Conservation (phyloP, 2,113 vertebrate species). For the Dissostichus mawsoni region DNA sequence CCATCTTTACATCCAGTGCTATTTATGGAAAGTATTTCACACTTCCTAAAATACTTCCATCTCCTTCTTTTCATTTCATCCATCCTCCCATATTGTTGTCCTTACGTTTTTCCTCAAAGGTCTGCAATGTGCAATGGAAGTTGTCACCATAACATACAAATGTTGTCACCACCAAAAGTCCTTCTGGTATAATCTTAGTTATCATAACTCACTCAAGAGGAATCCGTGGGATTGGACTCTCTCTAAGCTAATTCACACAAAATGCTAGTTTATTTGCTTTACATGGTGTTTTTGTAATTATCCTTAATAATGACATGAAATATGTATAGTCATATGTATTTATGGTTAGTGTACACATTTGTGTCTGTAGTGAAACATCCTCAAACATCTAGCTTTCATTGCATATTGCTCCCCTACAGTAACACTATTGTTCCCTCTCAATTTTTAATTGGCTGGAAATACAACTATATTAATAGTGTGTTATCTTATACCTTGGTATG, state of each 20-base stretch:
- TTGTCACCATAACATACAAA: conserved; percentile 19
- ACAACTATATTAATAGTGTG: conserved; percentile 62
- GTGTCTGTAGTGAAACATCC: conserved; percentile 18
- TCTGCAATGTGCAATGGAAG: conserved; percentile 70
- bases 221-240: conserved; percentile 6
- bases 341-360: neutral
- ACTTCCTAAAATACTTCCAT: conserved; percentile 39
- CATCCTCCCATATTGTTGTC: conserved; percentile 14
- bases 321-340: neutral
- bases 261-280: conserved; percentile 11
- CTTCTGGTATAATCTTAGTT: conserved; percentile 26
- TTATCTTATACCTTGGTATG: conserved; percentile 66
- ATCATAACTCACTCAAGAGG: neutral
- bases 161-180: conserved; percentile 47
- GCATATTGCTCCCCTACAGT: conserved; percentile 56
- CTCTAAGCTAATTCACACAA: conserved; percentile 1
- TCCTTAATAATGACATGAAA: conserved; percentile 13
- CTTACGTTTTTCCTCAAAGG: conserved; percentile 36
- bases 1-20: conserved; percentile 49
- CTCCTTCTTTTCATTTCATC: conserved; percentile 21
- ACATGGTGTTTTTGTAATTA: conserved; percentile 8
- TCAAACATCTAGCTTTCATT: conserved; percentile 49
- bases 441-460: conserved; percentile 63
- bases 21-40: conserved; percentile 56
- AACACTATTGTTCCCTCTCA: conserved; percentile 26